Conservation (phyloP, 2,797 vertebrate genomes). For the Sebastiscus albofasciatus region DNA sequence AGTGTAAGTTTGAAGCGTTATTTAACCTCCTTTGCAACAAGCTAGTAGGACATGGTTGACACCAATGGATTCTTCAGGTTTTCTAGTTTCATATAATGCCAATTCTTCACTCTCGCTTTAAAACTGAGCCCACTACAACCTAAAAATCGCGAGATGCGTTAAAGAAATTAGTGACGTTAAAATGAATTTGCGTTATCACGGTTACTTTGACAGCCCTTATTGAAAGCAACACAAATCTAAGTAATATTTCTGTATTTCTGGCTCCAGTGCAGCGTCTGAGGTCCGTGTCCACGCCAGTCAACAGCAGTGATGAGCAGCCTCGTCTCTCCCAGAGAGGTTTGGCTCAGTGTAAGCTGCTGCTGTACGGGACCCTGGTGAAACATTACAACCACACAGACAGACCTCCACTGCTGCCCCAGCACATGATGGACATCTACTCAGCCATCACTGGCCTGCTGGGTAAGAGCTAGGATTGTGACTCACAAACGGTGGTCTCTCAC, state of each 20-base stretch:
- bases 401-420: slow-evolving; percentile 84
- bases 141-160: no score
- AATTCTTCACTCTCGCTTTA: no score
- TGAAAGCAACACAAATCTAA: neutral
- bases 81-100: no score
- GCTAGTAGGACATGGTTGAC: no score
- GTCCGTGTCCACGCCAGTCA: slow-evolving; percentile 26
- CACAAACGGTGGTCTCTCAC: neutral
- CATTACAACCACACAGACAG: slow-evolving; percentile 86
- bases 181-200: no score
- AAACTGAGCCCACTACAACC: no score
- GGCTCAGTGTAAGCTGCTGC: slow-evolving; percentile 83
- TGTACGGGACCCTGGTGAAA: slow-evolving; percentile 87
- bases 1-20: no score
- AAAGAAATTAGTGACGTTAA: no score
- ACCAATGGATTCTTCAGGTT: no score
- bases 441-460: slow-evolving; percentile 91
- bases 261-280: neutral
- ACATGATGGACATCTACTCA: slow-evolving; percentile 86
- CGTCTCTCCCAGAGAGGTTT: slow-evolving; percentile 20
- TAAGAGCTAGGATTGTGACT: slow-evolving; percentile 64
- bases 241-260: neutral
- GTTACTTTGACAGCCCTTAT: neutral
- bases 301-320: neutral
- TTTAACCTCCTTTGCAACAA: no score